Evolutionary conservation across 2,113 vertebrate genomes (phyloP).

Genomic region (Plestiodon gilberti): DNA sequence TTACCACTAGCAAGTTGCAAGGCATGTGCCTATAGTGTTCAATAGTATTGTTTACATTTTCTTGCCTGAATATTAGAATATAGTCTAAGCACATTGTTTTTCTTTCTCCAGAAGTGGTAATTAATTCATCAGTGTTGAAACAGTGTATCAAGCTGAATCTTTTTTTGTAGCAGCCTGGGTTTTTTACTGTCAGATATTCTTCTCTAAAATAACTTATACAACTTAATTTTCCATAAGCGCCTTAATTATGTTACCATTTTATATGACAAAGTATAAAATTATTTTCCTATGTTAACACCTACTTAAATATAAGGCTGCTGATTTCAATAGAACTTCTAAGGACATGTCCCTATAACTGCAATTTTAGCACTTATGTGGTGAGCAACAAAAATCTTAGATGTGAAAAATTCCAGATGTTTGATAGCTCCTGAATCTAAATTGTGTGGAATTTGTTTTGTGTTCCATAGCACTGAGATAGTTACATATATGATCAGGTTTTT

Average conservation of each 20-base stretch:
- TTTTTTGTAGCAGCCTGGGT: conserved; percentile 54
- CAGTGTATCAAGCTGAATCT: conserved; percentile 47
- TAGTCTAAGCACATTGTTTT: conserved; percentile 59
- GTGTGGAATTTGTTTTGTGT: conserved; percentile 9
- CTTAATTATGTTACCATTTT: conserved; percentile 32
- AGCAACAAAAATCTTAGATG: not conserved
- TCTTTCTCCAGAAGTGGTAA: conserved; percentile 45
- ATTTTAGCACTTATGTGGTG: conserved; percentile 33
- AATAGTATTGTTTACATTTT: conserved; percentile 65
- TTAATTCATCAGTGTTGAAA: conserved; percentile 65
- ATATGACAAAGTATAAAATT: conserved; percentile 29
- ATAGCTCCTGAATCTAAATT: conserved; percentile 38
- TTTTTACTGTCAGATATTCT: conserved; percentile 54
- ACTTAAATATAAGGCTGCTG: not conserved
- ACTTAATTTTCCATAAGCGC: conserved; percentile 53
- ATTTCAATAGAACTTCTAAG: not conserved
- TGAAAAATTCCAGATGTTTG: conserved; percentile 5
- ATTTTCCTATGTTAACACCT: not conserved
- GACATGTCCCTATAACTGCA: not conserved
- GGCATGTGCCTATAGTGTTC: conserved; percentile 55
- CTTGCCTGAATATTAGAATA: conserved; percentile 61
- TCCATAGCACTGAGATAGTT: conserved; percentile 34
- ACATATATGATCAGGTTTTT: not conserved
- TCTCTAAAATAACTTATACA: conserved; percentile 65
- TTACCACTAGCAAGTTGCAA: conserved; percentile 33